Evolutionary conservation across 2,113 vertebrate species (phyloP).

Genomic region (Neotoma lepida): DNA sequence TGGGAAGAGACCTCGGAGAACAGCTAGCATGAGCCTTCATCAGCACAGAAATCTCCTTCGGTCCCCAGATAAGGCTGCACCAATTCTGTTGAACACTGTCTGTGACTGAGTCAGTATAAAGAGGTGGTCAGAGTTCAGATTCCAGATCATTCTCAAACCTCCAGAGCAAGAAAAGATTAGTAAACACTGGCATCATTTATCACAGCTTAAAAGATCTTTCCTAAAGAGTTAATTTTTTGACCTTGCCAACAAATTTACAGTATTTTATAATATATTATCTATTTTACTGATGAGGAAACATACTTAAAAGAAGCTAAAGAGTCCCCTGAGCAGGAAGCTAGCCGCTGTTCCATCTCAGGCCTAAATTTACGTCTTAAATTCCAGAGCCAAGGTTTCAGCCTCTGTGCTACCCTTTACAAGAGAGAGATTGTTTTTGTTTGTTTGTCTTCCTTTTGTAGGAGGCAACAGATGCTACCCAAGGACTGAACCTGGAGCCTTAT

Average conservation of each 20-base stretch:
- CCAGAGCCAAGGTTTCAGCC: neutral
- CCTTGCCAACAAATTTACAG: neutral
- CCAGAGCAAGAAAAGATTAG: conserved; percentile 4
- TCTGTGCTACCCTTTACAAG: neutral
- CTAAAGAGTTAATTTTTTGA: neutral
- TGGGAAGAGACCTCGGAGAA: neutral
- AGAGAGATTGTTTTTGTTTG: neutral
- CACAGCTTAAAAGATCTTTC: conserved; percentile 25
- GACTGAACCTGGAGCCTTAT: neutral
- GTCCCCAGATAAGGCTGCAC: neutral
- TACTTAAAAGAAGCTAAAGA: conserved; percentile 7
- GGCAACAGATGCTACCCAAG: neutral
- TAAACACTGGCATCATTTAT: neutral
- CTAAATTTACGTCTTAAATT: neutral
- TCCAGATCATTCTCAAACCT: neutral
- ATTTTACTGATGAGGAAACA: conserved; percentile 16
- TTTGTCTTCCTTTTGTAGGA: neutral
- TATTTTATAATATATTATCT: neutral
- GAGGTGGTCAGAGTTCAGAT: neutral
- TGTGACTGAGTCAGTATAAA: neutral
- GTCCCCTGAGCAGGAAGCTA: neutral
- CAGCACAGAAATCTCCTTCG: neutral
- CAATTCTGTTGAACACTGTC: neutral
- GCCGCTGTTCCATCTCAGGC: neutral
- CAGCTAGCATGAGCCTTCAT: neutral